phyloP scores from a whole-genome alignment of 2,113 vertebrate genomes.

The Cephalopterus ornatus region DNA sequence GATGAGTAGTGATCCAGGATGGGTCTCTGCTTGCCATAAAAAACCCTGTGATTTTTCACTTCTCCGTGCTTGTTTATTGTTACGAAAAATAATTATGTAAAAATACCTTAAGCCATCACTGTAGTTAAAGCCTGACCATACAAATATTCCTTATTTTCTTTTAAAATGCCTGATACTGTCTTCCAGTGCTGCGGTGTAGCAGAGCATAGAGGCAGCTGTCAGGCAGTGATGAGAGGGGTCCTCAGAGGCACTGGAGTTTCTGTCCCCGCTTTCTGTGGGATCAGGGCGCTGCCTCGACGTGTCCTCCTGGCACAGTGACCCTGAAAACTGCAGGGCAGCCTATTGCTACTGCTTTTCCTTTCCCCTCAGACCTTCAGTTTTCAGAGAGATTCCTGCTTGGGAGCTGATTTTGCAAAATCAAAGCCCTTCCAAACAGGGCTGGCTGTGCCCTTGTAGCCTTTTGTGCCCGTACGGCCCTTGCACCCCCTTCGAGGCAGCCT shows the following conservation, averaged over 20 bases:
- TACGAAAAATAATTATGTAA: not conserved
- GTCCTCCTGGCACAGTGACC: not conserved
- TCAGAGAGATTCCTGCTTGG: not conserved
- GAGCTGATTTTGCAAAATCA: not conserved
- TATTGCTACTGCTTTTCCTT: not conserved
- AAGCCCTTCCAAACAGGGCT: not conserved
- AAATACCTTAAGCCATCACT: not conserved
- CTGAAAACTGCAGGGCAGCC: not conserved
- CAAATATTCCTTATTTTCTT: not conserved
- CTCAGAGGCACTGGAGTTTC: not conserved
- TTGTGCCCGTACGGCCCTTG: not conserved
- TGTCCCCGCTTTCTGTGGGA: not conserved
- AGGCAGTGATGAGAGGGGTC: not conserved
- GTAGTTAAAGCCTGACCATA: not conserved
- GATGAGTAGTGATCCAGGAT: not conserved
- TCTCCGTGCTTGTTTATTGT: not conserved
- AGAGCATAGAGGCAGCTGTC: not conserved
- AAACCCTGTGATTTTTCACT: not conserved
- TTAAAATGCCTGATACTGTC: not conserved
- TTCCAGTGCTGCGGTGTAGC: not conserved
- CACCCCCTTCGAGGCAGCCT: not conserved
- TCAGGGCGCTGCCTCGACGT: accelerated
- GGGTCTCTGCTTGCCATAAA: not conserved
- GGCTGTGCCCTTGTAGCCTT: not conserved
- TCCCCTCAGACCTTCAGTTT: not conserved